Conservation (phyloP, 2,797 vertebrate species). For the Leucoraja ocellata region DNA sequence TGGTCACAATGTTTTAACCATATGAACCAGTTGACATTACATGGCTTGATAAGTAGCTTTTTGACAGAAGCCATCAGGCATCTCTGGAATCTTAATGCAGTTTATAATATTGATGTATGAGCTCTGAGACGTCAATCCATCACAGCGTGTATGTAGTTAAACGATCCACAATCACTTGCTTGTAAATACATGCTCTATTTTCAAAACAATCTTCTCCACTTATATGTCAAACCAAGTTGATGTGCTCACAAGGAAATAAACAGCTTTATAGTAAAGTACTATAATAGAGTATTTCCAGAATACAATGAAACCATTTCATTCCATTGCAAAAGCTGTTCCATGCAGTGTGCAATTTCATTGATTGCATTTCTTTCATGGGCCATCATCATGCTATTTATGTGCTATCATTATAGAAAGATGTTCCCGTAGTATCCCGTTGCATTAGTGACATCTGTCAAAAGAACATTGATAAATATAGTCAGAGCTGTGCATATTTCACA, state of each 20-base stretch:
- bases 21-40: neutral
- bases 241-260: neutral
- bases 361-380: neutral
- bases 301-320: neutral
- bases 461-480: neutral
- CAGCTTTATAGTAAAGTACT: neutral
- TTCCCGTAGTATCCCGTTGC: neutral
- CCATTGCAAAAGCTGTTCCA: neutral
- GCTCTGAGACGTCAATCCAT: neutral
- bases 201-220: conserved; percentile 8
- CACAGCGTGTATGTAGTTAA: neutral
- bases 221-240: neutral
- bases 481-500: neutral
- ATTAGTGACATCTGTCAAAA: neutral
- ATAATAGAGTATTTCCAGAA: neutral
- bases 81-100: neutral
- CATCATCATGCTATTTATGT: neutral
- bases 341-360: neutral
- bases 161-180: conserved; percentile 16
- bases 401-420: neutral
- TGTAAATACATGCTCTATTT: neutral
- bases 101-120: neutral
- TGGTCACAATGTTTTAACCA: neutral
- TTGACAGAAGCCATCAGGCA: neutral
- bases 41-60: neutral